Evolutionary conservation across 2,888 invertebrate species (phyloP).

Genomic region (Hanleya hanleyi): DNA sequence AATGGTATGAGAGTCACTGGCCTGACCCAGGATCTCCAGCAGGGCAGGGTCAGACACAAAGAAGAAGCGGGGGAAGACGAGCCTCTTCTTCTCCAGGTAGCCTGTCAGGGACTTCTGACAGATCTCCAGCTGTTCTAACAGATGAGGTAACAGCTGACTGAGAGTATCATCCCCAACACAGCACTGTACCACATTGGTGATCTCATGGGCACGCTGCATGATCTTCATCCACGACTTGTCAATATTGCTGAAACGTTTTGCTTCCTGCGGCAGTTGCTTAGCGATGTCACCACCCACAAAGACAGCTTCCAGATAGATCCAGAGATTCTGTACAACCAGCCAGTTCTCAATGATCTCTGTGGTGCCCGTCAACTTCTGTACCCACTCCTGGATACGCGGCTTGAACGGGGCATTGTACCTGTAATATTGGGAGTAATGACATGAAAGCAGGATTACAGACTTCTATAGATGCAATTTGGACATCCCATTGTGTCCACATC

Average conservation of each 20-base stretch:
- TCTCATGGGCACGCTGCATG: constrained; percentile 92
- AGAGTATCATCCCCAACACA: constrained; percentile 97
- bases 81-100: constrained; percentile 74
- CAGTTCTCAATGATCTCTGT: constrained; percentile 97
- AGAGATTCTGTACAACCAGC: constrained; percentile 98
- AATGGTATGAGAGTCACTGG: constrained; percentile 74
- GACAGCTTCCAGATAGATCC: constrained; percentile 98
- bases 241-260: constrained; percentile 87
- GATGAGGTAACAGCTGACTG: constrained; percentile 91
- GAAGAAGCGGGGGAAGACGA: constrained; percentile 74
- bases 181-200: constrained; percentile 95
- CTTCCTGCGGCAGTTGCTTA: constrained; percentile 87
- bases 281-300: constrained; percentile 99
- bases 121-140: constrained; percentile 95
- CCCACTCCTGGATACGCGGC: constrained; percentile 97
- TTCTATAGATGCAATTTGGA: no score
- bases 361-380: constrained; percentile 93
- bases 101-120: constrained; percentile 98
- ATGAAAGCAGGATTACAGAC: no score
- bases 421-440: no score
- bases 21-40: constrained; percentile 74
- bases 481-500: no score
- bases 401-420: constrained; percentile 97
- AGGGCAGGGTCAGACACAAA: constrained; percentile 74
- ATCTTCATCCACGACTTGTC: constrained; percentile 99